Evolutionary conservation across 1,140 invertebrate species (phyloP).

Genomic region (Drosophila jambulina): DNA sequence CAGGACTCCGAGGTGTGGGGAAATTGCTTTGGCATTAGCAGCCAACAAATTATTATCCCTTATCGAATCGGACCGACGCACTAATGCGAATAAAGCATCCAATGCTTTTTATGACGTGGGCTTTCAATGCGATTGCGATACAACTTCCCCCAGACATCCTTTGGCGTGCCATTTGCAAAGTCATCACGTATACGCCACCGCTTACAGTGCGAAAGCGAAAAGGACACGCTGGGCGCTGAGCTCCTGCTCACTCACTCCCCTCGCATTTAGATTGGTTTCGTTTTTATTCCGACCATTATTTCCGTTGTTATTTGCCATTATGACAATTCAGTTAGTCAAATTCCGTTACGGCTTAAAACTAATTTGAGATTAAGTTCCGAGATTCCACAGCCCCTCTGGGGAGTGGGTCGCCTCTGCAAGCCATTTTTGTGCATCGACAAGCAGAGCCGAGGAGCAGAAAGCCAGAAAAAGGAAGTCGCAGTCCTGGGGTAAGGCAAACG

Average conservation of each 20-base stretch:
- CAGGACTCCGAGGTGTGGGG: not conserved
- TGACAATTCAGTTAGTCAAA: slow-evolving; percentile 83
- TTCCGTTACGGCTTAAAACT: slow-evolving; percentile 81
- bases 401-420: slow-evolving; percentile 46
- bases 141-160: slow-evolving; percentile 9
- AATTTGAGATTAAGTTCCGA: slow-evolving; percentile 81
- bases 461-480: slow-evolving; percentile 3
- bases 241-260: slow-evolving; percentile 29
- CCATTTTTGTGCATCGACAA: slow-evolving; percentile 63
- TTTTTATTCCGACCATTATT: slow-evolving; percentile 71
- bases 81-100: slow-evolving; percentile 67
- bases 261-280: slow-evolving; percentile 61
- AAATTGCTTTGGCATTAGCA: slow-evolving; percentile 41
- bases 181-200: slow-evolving; percentile 80
- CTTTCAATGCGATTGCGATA: slow-evolving; percentile 69
- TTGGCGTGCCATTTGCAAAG: slow-evolving; percentile 73
- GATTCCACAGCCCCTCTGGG: slow-evolving; percentile 36
- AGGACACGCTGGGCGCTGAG: slow-evolving; percentile 16
- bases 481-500: slow-evolving; percentile 15
- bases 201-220: slow-evolving; percentile 15
- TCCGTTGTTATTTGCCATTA: slow-evolving; percentile 83
- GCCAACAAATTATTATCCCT: slow-evolving; percentile 78
- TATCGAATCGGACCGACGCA: slow-evolving; percentile 62
- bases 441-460: slow-evolving; percentile 1
- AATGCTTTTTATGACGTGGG: slow-evolving; percentile 70